Evolutionary conservation across 2,113 vertebrate species (phyloP), one percentile per base, ranked within the genome.

Genomic region (Eubucco bourcierii): DNA sequence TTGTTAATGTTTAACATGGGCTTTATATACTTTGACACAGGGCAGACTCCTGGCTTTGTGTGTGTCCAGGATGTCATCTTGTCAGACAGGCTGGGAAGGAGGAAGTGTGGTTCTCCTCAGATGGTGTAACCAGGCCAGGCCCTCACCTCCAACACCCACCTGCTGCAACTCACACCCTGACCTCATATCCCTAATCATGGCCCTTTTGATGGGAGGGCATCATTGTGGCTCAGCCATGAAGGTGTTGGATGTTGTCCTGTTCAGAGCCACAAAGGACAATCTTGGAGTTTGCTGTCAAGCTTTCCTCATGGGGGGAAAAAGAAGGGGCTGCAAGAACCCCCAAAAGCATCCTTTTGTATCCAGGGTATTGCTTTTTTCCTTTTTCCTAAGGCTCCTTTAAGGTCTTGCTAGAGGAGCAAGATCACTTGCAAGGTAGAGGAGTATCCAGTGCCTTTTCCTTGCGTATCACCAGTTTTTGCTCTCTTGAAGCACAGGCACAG

Each of bases 141-240:
- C 44, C 55, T 41, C 6, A 2, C 16, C 61, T 81, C 74, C 44
- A 44, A 9, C 63, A 74, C 52, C 33, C 37, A 37, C 15, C 23
- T 28, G 46, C 44, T 60, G 33, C 2, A 7, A 71, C 58, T 52
- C 33, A 61, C 23, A 52, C 67, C 72, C 44, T 0, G 0, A 23
- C 14, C 7, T 61, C 31, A 39, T 14, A 1, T 0, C 0, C 24
- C 29, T 31, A 28, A 14, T 41, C 16, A 25, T 2, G 1, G 37
- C 29, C 33, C 27, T 9, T 29, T 31, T 70, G 16, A 17, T 37
- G 6, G 50, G 23, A 76, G 7, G 18, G 37, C 33, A 60, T 7
- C 28, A 58, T 12, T n/a, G 15, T 31, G 66, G n/a, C 10, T 28
- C 19, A 64, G 70, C 12, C 31, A 24, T 3, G 5, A 75, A 61